Evolutionary conservation across 2,113 vertebrate genomes (phyloP).

Genomic region (Kryptolebias marmoratus): DNA sequence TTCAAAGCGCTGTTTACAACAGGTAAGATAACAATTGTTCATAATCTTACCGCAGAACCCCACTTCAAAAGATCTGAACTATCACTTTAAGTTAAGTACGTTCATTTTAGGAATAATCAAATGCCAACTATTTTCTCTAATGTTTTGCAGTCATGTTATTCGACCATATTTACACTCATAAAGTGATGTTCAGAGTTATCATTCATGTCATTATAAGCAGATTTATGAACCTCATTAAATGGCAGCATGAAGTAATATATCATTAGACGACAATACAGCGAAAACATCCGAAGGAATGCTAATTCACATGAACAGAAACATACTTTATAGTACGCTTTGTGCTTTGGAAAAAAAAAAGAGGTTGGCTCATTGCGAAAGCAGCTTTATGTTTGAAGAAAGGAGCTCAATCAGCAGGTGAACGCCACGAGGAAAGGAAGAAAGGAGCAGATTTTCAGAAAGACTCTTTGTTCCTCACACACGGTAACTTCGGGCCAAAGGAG

Average conservation of each 20-base stretch:
- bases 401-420: conserved; percentile 19
- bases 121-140: no score
- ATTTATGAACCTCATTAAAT: background rate
- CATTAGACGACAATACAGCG: background rate
- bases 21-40: no score
- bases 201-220: no score
- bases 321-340: background rate
- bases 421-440: background rate
- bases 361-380: background rate
- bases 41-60: no score
- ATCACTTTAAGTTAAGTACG: no score
- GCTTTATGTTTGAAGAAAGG: conserved; percentile 9
- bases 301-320: background rate
- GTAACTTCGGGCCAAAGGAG: conserved; percentile 16
- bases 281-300: background rate
- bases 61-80: no score
- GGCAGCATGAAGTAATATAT: no score
- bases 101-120: no score
- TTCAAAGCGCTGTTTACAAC: no score
- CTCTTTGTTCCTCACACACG: background rate
- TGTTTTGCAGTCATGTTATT: no score
- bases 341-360: background rate
- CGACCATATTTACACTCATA: no score
- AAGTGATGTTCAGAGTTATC: no score
- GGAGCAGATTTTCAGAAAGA: background rate